A percentile compares a stretch with the other conserved stretches of the same genome.
Conservation (phyloP, 1,140 invertebrate genomes). For the Steinernema feltiae region DNA sequence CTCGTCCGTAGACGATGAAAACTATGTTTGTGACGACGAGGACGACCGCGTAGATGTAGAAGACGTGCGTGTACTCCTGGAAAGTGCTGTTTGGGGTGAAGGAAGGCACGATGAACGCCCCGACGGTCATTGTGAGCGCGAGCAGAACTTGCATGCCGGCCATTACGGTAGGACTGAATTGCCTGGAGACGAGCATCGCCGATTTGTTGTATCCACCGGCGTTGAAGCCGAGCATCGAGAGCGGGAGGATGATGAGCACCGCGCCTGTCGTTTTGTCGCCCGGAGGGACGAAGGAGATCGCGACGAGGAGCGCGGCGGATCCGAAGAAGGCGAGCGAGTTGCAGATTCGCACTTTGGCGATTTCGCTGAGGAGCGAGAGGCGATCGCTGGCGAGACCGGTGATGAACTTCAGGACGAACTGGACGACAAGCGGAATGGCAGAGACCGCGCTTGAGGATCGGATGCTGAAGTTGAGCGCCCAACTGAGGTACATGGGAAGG, state of each 20-base stretch:
- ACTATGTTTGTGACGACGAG: constrained; percentile 31
- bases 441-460: constrained; percentile 1
- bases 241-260: constrained; percentile 15
- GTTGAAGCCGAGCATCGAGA: constrained; percentile 39
- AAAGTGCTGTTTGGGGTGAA: constrained; percentile 35
- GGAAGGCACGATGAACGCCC: constrained; percentile 38
- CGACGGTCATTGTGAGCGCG: constrained; percentile 23
- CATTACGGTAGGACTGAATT: constrained; percentile 40
- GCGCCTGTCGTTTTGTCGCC: not conserved
- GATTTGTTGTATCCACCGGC: constrained; percentile 35
- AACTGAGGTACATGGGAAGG: constrained; percentile 20
- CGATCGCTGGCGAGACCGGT: constrained; percentile 26
- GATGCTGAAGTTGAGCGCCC: constrained; percentile 8
- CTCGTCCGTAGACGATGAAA: constrained; percentile 32
- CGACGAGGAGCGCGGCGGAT: not conserved
- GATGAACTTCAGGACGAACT: constrained; percentile 26
- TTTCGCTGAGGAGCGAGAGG: not conserved
- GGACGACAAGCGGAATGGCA: constrained; percentile 11
- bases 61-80: constrained; percentile 34
- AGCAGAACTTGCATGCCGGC: constrained; percentile 35
- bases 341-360: constrained; percentile 11
- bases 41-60: constrained; percentile 30
- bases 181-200: constrained; percentile 31
- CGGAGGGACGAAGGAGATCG: not conserved
- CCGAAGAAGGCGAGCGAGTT: constrained; percentile 4